Base-by-base conservation (phyloP, 2,888 invertebrate species). In the Molanna angustata region DNA sequence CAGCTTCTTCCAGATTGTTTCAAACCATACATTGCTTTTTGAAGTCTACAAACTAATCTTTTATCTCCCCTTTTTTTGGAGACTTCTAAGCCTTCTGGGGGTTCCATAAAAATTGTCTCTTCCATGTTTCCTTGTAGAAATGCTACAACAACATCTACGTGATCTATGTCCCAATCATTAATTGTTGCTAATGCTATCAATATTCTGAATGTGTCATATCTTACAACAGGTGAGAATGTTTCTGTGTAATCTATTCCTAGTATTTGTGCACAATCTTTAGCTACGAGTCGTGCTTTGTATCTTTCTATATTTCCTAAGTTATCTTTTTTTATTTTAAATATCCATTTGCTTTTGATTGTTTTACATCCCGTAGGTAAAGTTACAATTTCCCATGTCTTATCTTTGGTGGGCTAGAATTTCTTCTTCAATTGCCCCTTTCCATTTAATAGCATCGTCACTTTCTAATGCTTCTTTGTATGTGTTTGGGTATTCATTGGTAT, bases 31-130 rank as follows among this genome's bases (percentile, higher is more conserved):
- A 37, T 37, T 7, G 37, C 37, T 17, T 37, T 37, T n/a, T 16
- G 37, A 37, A 37, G 37, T 3, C 17, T 7, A 37, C 37, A 37
- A 37, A 37, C 37, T 13, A 37, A n/a, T 37, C 37, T 37, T 9
- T 17, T 18, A 37, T 17, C 18, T 37, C 37, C 37, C 37, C 37
- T 37, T 37, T 37, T 18, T 37, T 37, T 37, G 37, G 37, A 37
- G 37, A 37, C 37, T 37, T 37, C 37, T 37, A 37, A 37, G 37
- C 37, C 37, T 3, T 37, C 37, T 6, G 37, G 37, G 18, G 18
- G 7, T 13, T 37, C 37, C 13, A 37, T 3, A 37, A n/a, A 37
- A 17, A 37, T 16, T 37, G 16, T 18, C 18, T 37, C 37, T 3
- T 37, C 37, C 18, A 37, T 37, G 13, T 37, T 18, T 17, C 37